These are phyloP conservation scores for Siderastrea radians DNA, from an alignment of 92 coral and sea anemone genomes.

Conservation along the genomic window DNA sequence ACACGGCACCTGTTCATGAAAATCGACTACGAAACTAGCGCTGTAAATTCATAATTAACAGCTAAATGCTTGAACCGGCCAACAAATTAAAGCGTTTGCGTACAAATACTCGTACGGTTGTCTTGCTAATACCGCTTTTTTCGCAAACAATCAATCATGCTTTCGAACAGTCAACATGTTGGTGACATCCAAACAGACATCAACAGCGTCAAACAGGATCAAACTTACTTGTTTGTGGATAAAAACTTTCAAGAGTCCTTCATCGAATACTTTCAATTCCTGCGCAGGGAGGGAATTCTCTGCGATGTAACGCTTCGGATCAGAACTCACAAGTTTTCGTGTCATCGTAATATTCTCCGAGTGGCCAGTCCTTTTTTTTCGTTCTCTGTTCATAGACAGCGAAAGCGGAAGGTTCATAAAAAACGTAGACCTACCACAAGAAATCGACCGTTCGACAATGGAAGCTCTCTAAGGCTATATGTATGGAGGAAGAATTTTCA, in stretches of 20 bases:
- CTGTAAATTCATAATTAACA: not conserved
- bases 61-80: not conserved
- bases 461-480: constrained; percentile 78
- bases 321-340: constrained; percentile 68
- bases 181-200: constrained; percentile 68
- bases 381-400: constrained; percentile 77
- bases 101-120: not conserved
- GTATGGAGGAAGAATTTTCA: constrained; percentile 76
- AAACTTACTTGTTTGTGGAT: constrained; percentile 81
- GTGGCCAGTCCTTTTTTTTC: constrained; percentile 92
- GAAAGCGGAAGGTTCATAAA: constrained; percentile 78
- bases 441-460: constrained; percentile 58
- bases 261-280: constrained; percentile 71
- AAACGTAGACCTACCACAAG: constrained; percentile 73
- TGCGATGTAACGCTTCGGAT: constrained; percentile 86
- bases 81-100: not conserved
- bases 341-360: constrained; percentile 83
- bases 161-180: constrained; percentile 9
- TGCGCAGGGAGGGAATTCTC: constrained; percentile 72
- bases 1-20: constrained; percentile 17
- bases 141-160: not conserved
- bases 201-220: constrained; percentile 57
- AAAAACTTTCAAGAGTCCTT: constrained; percentile 62
- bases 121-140: not conserved
- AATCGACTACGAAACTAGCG: not conserved